Evolutionary conservation across 2,797 vertebrate genomes (phyloP), one percentile per base, ranked within the genome.

Genomic region (Parauchenoglanis punctatus): DNA sequence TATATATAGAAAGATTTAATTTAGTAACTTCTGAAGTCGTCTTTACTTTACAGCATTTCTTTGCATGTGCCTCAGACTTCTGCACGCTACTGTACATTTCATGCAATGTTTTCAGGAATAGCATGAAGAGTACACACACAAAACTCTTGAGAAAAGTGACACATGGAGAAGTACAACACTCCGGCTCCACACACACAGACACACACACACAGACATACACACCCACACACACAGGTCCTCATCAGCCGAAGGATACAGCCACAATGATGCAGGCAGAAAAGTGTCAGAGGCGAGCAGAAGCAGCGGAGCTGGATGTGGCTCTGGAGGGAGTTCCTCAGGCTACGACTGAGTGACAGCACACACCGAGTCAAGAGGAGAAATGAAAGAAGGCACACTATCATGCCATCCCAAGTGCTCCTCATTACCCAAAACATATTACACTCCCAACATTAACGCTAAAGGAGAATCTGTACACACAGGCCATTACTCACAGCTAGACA

Each of bases 381-480:
- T 78, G 83, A 85, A 88, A 61, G 67, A 84, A 86, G 77, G 35
- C 61, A 59, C 67, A 88, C 61, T 46, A 84, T 81, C 68, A 83
- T 88, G 87, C 80, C 90, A 88, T 85, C 87, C 86, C 85, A 87
- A 86, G 58, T 68, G 80, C 85, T 68, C 52, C 88, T 91, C 86
- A 88, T 91, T 91, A 91, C 88, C 86, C 83, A 77, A 77, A 81
- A 90, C 61, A 87, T 85, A 89, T 89, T 87, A 90, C 89, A 88
- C 88, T 81, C 87, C 59, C 87, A 89, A 85, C 87, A 88, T 85
- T 81, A 86, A 89, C 86, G 40, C 82, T 85, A 89, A 89, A 82
- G 88, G 87, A 86, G 76, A 87, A 84, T 88, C 81, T 88, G 83
- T 91, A 87, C 87, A 89, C 85, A 88, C 77, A 88, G 80, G 80